Conservation (phyloP, 2,888 invertebrate species). For the Diadegma fenestrale region DNA sequence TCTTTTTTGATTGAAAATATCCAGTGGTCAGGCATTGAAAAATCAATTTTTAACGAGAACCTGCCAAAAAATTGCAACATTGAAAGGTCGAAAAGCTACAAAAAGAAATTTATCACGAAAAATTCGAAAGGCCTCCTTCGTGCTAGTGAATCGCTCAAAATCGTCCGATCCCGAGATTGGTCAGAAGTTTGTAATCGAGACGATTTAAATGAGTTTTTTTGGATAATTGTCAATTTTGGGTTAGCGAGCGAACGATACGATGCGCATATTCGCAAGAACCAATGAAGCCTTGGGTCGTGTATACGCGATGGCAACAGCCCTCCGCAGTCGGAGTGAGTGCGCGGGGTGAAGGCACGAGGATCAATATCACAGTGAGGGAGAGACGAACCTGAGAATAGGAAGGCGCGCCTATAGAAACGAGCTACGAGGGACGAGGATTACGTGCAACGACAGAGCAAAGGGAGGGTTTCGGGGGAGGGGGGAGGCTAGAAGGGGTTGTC, state of each 20-base stretch:
- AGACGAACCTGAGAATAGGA: slow-evolving; percentile 78
- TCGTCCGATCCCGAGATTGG: background rate
- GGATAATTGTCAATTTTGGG: slow-evolving; percentile 3
- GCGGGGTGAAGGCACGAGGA: slow-evolving; percentile 77
- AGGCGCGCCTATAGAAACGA: slow-evolving; percentile 70
- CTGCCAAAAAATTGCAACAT: background rate
- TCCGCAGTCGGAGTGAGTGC: slow-evolving; percentile 57
- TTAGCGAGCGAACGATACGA: slow-evolving; percentile 2
- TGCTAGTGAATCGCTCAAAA: background rate
- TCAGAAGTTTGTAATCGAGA: background rate
- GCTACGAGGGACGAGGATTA: slow-evolving; percentile 76
- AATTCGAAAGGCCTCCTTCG: background rate
- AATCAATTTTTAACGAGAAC: slow-evolving; percentile 22
- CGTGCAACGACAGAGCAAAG: slow-evolving; percentile 59
- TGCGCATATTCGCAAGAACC: slow-evolving; percentile 46
- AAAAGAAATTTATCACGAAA: slow-evolving; percentile 14
- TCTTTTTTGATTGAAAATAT: slow-evolving; percentile 71
- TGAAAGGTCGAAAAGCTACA: too few species aligned
- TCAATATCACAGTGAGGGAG: slow-evolving; percentile 82
- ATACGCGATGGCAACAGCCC: slow-evolving; percentile 68
- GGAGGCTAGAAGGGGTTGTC: slow-evolving; percentile 58
- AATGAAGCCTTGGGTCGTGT: slow-evolving; percentile 57
- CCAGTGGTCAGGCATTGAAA: slow-evolving; percentile 33
- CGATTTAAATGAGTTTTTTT: background rate
- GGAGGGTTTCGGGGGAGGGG: slow-evolving; percentile 48